Evolutionary conservation across 1,140 invertebrate genomes (phyloP).

Genomic region (Ceratoteleas bidentatus): DNA sequence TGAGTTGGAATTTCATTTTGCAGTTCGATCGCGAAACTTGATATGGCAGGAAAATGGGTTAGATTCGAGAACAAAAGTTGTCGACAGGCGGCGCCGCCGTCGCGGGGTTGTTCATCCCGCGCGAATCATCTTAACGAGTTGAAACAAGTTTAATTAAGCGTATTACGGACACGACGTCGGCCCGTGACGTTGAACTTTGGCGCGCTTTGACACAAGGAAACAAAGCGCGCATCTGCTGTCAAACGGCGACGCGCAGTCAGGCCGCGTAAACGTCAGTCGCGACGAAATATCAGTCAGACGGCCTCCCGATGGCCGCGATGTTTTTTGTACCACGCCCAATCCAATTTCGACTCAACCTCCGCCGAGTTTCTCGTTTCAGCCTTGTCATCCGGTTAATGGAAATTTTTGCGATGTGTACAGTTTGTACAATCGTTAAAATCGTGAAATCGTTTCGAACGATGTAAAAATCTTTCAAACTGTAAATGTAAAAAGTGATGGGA

Average conservation of each 20-base stretch:
- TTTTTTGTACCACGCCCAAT: too few species aligned
- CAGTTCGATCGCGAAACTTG: neutral
- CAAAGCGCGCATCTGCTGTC: conserved; percentile 50
- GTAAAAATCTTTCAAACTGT: too few species aligned
- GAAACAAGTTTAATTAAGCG: conserved; percentile 79
- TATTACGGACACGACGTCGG: conserved; percentile 70
- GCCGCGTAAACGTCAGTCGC: conserved; percentile 25
- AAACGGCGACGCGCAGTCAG: conserved; percentile 30
- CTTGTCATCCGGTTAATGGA: too few species aligned
- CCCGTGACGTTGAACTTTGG: conserved; percentile 71
- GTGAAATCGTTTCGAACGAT: too few species aligned
- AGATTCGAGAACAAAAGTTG: conserved; percentile 46
- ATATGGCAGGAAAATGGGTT: conserved; percentile 20
- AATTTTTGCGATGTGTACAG: too few species aligned
- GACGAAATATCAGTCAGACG: conserved; percentile 8
- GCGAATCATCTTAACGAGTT: conserved; percentile 77
- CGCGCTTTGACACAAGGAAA: conserved; percentile 66
- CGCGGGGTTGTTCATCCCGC: conserved; percentile 76
- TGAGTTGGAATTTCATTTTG: too few species aligned
- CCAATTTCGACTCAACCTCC: too few species aligned
- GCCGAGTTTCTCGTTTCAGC: too few species aligned
- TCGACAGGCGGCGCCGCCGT: conserved; percentile 32
- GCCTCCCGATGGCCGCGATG: too few species aligned
- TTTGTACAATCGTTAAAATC: too few species aligned
- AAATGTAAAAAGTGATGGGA: too few species aligned